These are phyloP conservation scores for Lepidurus packardi DNA, from an alignment of 1,140 invertebrate genomes.

Conservation along the genomic window DNA sequence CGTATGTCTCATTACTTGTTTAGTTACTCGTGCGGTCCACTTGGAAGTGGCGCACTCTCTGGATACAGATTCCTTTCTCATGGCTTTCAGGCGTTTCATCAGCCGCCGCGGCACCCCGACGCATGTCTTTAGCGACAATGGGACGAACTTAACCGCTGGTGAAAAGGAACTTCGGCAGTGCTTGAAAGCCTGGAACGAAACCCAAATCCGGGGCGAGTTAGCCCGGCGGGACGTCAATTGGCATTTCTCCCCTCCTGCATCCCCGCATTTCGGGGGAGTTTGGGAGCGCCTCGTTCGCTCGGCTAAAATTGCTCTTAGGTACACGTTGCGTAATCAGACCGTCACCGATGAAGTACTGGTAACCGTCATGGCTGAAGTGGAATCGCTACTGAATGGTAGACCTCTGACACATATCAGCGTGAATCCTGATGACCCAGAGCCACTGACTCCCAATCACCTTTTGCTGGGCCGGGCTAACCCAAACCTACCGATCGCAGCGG, in stretches of 20 bases:
- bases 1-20: constrained; percentile 43
- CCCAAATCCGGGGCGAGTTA: not conserved
- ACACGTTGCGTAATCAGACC: not conserved
- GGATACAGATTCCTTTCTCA: constrained; percentile 34
- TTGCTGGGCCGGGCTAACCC: constrained; percentile 26
- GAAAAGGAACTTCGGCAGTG: constrained; percentile 7
- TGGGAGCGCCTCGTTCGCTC: constrained; percentile 26
- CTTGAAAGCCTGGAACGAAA: not conserved
- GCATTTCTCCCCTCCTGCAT: constrained; percentile 18
- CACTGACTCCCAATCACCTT: constrained; percentile 34
- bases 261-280: not conserved
- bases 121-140: constrained; percentile 39
- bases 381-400: constrained; percentile 30
- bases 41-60: constrained; percentile 36
- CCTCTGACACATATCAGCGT: constrained; percentile 31
- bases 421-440: constrained; percentile 24
- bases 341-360: constrained; percentile 30
- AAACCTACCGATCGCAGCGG: not conserved
- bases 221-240: not conserved
- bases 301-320: not conserved
- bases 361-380: constrained; percentile 32
- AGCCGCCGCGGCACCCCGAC: constrained; percentile 49
- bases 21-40: constrained; percentile 39
- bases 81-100: no score
- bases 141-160: constrained; percentile 36